Evolutionary conservation across 2,113 vertebrate species (phyloP), one percentile per base, ranked within the genome.

Genomic region (Pyrgilauda ruficollis): DNA sequence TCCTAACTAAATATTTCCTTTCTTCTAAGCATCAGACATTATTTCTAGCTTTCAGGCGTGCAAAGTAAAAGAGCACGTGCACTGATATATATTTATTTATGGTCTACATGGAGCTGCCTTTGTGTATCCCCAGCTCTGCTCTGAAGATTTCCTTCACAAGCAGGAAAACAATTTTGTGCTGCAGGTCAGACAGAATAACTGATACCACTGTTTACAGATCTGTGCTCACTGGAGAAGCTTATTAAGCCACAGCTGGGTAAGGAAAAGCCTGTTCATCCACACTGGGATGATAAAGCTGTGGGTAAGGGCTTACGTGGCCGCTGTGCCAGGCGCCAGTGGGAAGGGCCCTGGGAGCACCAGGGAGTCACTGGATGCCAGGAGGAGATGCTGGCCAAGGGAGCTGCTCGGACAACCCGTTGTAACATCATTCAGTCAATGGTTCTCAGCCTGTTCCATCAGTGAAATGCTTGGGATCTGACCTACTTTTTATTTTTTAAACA

Each of bases 1-100:
- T 79, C 81, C 64, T 94, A 83, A 89, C 84, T 91, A 88, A 96
- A 94, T 79, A 96, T 96, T 95, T 97, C 84, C 95, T 94, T 95
- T 96, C 89, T 93, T 91, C 73, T 89, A 88, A 94, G 82, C 93
- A 81, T 94, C 81, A 83, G 84, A 78, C 81, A 37, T 81, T 67
- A 81, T 80, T 96, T 74, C 84, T 90, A 80, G 84, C 91, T 84
- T 84, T 95, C 82, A 55, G 62, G 77, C 89, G 52, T 87, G 79
- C 58, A 68, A 82, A 94, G 79, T 53, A 67, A 93, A 87, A 78
- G 75, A 85, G 76, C 9, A 47, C 3, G 9, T 79, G 53, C 61
- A 68, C 74, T 63, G 46, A 74, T 46, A 74, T 82, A 26, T 96
- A 87, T 94, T 93, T 95, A 87, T 93, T 91, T 91, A 87, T 73